Conservation (phyloP, 2,797 vertebrate genomes). For the Sebastes kiyomatsui region DNA sequence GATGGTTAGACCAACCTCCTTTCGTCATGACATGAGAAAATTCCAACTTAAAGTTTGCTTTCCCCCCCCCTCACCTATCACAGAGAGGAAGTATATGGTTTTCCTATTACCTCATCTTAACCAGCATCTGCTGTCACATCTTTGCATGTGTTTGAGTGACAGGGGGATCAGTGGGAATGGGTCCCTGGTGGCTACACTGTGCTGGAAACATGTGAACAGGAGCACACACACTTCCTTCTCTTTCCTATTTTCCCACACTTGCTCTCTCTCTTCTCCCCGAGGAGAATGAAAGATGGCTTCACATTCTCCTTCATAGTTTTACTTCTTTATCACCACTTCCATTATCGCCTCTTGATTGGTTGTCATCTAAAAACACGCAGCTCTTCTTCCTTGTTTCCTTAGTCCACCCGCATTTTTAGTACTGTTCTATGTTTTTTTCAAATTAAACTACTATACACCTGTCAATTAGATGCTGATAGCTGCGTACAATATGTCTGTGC, state of each 20-base stretch:
- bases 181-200: slow-evolving; percentile 49
- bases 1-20: neutral
- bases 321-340: slow-evolving; percentile 28
- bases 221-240: slow-evolving; percentile 39
- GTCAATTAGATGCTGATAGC: neutral
- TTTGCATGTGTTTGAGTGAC: slow-evolving; percentile 46
- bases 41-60: neutral
- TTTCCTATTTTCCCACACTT: slow-evolving; percentile 60
- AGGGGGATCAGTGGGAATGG: slow-evolving; percentile 56
- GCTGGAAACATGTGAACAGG: slow-evolving; percentile 58
- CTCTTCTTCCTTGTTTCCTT: slow-evolving; percentile 7
- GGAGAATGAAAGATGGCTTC: slow-evolving; percentile 33
- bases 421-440: neutral
- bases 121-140: slow-evolving; percentile 52
- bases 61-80: neutral
- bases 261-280: slow-evolving; percentile 3
- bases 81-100: slow-evolving; percentile 54
- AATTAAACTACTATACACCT: neutral
- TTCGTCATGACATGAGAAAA: neutral
- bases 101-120: slow-evolving; percentile 66
- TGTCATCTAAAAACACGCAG: slow-evolving; percentile 33
- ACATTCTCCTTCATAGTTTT: slow-evolving; percentile 20
- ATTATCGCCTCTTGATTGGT: slow-evolving; percentile 28
- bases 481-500: neutral
- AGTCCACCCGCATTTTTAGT: neutral